Evolutionary conservation across 2,797 vertebrate genomes (phyloP).

Genomic region (Platyrinchus mystaceus): DNA sequence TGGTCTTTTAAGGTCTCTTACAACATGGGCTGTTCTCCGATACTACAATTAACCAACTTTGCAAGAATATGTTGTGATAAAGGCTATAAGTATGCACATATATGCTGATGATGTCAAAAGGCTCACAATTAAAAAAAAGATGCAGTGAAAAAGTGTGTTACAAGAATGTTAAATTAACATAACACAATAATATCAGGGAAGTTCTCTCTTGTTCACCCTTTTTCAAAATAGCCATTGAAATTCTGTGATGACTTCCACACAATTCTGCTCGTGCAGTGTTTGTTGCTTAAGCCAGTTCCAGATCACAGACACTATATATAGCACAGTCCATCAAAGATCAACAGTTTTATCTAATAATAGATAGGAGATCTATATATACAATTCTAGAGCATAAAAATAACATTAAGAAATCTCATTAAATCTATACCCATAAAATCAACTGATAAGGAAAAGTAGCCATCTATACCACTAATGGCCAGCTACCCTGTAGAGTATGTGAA

Average conservation of each 20-base stretch:
- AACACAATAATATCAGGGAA: neutral
- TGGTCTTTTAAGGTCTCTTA: neutral
- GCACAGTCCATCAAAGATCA: conserved; percentile 29
- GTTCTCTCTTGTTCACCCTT: neutral
- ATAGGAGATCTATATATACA: conserved; percentile 58
- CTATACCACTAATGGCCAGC: conserved; percentile 22
- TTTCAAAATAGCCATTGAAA: neutral
- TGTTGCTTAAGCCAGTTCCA: neutral
- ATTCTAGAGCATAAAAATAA: conserved; percentile 59
- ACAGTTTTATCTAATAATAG: conserved; percentile 11
- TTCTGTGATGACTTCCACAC: neutral
- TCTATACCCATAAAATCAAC: conserved; percentile 2
- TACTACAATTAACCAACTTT: neutral
- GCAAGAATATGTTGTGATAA: neutral
- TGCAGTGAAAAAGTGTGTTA: neutral
- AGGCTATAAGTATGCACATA: neutral
- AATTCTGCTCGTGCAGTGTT: neutral
- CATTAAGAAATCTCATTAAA: conserved; percentile 37
- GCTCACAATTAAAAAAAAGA: neutral
- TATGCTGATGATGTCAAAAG: neutral
- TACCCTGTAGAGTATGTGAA: neutral
- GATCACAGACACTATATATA: conserved; percentile 6
- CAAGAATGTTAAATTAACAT: neutral
- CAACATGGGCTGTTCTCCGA: neutral
- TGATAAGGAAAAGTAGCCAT: neutral